Evolutionary conservation across 2,888 invertebrate genomes (phyloP).

Genomic region (Sepioteuthis lessoniana): DNA sequence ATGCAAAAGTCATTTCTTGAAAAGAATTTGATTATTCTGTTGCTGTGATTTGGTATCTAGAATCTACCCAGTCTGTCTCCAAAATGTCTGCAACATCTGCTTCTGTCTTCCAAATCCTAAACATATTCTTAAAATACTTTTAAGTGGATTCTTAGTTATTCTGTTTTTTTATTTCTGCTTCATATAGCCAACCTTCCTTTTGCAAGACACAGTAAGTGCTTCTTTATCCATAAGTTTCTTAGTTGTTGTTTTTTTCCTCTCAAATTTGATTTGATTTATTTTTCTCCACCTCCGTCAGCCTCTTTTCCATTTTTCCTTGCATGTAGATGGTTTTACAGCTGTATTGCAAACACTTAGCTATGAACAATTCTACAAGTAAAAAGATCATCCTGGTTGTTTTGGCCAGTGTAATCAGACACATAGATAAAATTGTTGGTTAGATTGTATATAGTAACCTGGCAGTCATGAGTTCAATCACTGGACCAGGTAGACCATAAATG

Average conservation of each 20-base stretch:
- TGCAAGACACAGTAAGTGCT: not conserved
- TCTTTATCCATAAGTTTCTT: not conserved
- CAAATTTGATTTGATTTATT: too few relatives aligned
- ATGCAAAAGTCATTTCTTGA: not conserved
- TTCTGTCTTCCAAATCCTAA: not conserved
- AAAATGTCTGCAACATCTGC: not conserved
- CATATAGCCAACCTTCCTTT: not conserved
- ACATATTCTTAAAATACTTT: not conserved
- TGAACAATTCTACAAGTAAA: too few relatives aligned
- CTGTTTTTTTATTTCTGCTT: not conserved
- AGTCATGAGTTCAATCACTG: too few relatives aligned
- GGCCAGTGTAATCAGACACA: too few relatives aligned
- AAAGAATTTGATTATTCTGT: not conserved
- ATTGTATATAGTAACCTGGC: too few relatives aligned
- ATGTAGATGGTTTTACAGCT: too few relatives aligned
- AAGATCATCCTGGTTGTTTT: too few relatives aligned
- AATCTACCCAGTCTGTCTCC: not conserved
- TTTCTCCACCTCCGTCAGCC: too few relatives aligned
- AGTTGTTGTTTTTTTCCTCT: not conserved
- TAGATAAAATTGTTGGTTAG: too few relatives aligned
- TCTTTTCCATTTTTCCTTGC: too few relatives aligned
- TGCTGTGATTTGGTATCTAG: not conserved
- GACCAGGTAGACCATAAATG: too few relatives aligned
- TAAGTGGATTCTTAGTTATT: not conserved
- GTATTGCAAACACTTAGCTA: too few relatives aligned